Evolutionary conservation across 2,888 invertebrate species (phyloP).

Genomic region (Protodeltote pygarga): DNA sequence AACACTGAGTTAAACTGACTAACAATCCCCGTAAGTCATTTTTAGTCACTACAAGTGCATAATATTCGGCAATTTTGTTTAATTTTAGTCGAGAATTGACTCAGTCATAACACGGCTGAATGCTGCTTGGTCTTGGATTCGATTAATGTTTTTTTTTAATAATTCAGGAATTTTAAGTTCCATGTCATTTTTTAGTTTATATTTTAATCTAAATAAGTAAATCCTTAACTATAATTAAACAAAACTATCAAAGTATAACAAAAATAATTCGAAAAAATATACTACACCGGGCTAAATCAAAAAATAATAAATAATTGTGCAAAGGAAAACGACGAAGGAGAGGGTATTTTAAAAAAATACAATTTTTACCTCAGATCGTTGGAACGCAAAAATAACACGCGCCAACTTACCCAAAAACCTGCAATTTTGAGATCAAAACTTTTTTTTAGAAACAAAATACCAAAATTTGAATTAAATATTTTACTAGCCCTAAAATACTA

Average conservation of each 20-base stretch:
- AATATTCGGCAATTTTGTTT: too few relatives aligned
- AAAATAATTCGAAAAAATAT: slow-evolving; percentile 28
- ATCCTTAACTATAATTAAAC: slow-evolving; percentile 1
- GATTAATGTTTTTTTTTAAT: too few relatives aligned
- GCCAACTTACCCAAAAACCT: slow-evolving; percentile 65
- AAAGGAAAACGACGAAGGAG: slow-evolving; percentile 44
- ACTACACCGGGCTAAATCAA: slow-evolving; percentile 50
- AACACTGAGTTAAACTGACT: too few relatives aligned
- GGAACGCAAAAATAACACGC: slow-evolving; percentile 55
- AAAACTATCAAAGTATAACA: slow-evolving; percentile 42
- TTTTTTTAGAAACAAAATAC: slow-evolving; percentile 4
- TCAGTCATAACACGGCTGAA: too few relatives aligned
- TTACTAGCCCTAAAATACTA: slow-evolving; percentile 14
- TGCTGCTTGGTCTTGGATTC: too few relatives aligned
- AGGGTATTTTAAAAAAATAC: slow-evolving; percentile 44
- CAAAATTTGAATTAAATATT: slow-evolving; percentile 12
- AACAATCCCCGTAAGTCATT: too few relatives aligned
- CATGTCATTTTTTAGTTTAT: neutral
- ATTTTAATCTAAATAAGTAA: slow-evolving; percentile 1
- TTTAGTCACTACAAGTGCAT: too few relatives aligned
- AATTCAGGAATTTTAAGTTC: too few relatives aligned
- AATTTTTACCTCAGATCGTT: slow-evolving; percentile 68
- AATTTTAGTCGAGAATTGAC: too few relatives aligned
- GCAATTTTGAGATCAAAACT: slow-evolving; percentile 59
- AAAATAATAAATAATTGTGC: slow-evolving; percentile 52